Base-by-base conservation (phyloP, 2,888 invertebrate genomes). In the Diploptera punctata region DNA sequence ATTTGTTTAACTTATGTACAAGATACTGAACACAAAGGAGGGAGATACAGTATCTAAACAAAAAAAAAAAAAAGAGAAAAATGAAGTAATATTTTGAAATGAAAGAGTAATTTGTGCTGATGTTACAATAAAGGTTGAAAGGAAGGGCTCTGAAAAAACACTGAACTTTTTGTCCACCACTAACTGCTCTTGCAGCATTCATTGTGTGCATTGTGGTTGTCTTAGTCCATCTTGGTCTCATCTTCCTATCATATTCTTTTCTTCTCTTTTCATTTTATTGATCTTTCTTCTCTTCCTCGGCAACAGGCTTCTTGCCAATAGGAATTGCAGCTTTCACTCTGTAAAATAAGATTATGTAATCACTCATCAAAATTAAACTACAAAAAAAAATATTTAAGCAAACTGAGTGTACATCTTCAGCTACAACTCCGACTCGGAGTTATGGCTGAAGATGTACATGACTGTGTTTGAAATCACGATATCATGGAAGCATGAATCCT, bases 281-380 rank as follows among this genome's bases (percentile, higher is more conserved):
- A 86, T 93, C 93, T 87, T 94, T 94, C 82, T 92, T 91, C 81
- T 91, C 90, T 82, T 95, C 93, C 77, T 89, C 82, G 38, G 54
- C 54, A 26, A 47, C 74, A 13, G 72, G 70, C 86, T 94, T 94
- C 87, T 94, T 92, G 83, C 94, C 94, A 83, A 95, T 90, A 76
- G 95, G 95, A 84, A 95, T 90, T 79, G 94, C 94, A 79, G 93
- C 93, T 84, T 93, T 93, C 80, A 95, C 92, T 84, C 95, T 95
- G 86, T 38, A 85, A 85, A 77, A 76, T 75, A 77, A 78, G 33
- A 33, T 10, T 10, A 33, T 7, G 33, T 33, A 10, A 33, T 33
- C 10, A 33, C n/a, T n/a, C n/a, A n/a, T n/a, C n/a, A n/a, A n/a
- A n/a, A n/a, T n/a, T n/a, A n/a, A n/a, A n/a, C n/a, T n/a, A n/a